Evolutionary conservation across 2,888 invertebrate species (phyloP), one percentile per base, ranked within the genome.

Genomic region (Cosmopolites sordidus): DNA sequence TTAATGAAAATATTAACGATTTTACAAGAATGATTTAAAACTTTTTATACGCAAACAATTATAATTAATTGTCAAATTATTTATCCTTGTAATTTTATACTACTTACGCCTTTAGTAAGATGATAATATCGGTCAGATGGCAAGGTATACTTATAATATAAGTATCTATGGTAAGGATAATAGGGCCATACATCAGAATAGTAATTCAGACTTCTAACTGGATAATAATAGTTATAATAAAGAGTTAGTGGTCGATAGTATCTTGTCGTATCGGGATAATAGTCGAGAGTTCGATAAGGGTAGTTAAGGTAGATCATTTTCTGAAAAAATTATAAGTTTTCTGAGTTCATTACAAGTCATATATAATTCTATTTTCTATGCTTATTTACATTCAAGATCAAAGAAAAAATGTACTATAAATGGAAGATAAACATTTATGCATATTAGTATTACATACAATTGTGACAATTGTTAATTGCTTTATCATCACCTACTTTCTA

Each of bases 191-290:
- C 56, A 37, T 56, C 60, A 29, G 57, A 52, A 54, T 64, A 65
- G 30, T 62, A 62, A 43, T 64, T 66, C 12, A 66, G 57, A 41
- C 64, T 64, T 54, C 63, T 64, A 16, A 63, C 41, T 17, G 65
- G 65, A 52, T 60, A 63, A 54, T 66, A 67, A 58, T 66, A 66
- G 49, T 66, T 61, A 47, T 66, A 64, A 55, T 65, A 64, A 16
- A 62, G 56, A 9, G 64, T 61, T 15, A 66, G 53, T 30, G 67
- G 67, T 49, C 62, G 60, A 50, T 63, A 66, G 39, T 60, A 57
- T 60, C 60, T 64, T 29, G 62, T 60, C 42, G 64, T 57, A 29
- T 62, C 61, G 39, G 66, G 64, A 39, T 64, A 63, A 51, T 65
- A 65, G 1, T 40, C 56, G 52, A 43, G 16, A 12, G 56, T 53